Conservation (phyloP, 2,888 invertebrate genomes). For the Platycnemis pennipes region DNA sequence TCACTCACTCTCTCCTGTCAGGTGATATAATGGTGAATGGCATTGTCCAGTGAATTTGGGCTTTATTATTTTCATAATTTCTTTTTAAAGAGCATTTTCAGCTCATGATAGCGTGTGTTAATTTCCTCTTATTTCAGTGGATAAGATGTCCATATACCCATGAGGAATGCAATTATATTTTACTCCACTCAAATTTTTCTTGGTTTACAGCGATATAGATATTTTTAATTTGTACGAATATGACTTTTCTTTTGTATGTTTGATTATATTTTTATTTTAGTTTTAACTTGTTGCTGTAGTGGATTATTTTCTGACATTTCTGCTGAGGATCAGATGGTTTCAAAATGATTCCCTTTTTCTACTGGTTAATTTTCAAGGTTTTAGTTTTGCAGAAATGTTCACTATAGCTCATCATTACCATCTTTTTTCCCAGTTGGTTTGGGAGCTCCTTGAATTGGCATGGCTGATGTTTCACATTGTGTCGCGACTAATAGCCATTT, state of each 20-base stretch:
- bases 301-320: neutral
- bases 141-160: constrained; percentile 41
- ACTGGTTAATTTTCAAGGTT: constrained; percentile 60
- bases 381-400: neutral
- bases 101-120: neutral
- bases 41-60: neutral
- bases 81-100: neutral
- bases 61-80: neutral
- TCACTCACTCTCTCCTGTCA: constrained; percentile 55
- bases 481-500: neutral
- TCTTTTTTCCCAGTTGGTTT: neutral
- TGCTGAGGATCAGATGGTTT: neutral
- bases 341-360: neutral
- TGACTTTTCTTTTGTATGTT: neutral
- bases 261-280: neutral
- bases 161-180: constrained; percentile 7
- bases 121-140: neutral
- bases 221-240: neutral
- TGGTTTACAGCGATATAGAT: neutral
- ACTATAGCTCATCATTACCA: neutral
- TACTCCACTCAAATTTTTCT: neutral
- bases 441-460: neutral
- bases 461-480: constrained; percentile 10
- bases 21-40: neutral
- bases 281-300: neutral